phyloP scores from a whole-genome alignment of 2,797 vertebrate species.

The Darevskia nairensis region DNA sequence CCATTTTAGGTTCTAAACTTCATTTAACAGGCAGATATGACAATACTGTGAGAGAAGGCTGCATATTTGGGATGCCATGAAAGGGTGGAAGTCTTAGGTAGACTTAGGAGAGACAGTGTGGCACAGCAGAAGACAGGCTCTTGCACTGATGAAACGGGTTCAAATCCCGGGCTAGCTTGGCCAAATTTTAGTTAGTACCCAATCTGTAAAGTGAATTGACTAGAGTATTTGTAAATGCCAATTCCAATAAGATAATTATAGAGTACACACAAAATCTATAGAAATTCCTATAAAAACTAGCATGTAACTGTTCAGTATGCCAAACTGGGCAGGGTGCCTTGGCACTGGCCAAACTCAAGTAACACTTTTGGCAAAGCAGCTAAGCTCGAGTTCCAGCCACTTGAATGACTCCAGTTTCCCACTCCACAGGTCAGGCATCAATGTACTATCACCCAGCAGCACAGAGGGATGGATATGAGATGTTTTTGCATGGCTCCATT shows the following conservation, averaged over 20 bases:
- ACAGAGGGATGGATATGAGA: conserved; percentile 10
- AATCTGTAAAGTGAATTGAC: not conserved
- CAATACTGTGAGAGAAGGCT: not conserved
- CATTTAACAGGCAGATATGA: not conserved
- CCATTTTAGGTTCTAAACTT: not conserved
- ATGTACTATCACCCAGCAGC: not conserved
- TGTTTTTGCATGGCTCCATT: conserved; percentile 6
- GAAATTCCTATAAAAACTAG: not conserved
- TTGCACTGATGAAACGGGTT: not conserved
- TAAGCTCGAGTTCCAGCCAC: not conserved
- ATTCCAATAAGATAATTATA: no score
- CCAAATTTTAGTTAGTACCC: not conserved
- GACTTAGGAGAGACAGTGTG: not conserved
- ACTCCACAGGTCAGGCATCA: not conserved
- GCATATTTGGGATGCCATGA: not conserved
- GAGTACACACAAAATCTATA: not conserved
- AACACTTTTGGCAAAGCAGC: not conserved
- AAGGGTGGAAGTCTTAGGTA: not conserved
- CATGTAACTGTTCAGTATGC: not conserved
- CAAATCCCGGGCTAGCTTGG: not conserved
- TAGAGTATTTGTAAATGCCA: no score
- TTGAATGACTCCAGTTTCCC: not conserved
- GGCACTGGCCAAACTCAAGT: not conserved
- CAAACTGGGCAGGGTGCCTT: not conserved
- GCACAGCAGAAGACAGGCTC: not conserved